Base-by-base conservation (phyloP, 2,113 vertebrate genomes). In the Ciconia stormi region DNA sequence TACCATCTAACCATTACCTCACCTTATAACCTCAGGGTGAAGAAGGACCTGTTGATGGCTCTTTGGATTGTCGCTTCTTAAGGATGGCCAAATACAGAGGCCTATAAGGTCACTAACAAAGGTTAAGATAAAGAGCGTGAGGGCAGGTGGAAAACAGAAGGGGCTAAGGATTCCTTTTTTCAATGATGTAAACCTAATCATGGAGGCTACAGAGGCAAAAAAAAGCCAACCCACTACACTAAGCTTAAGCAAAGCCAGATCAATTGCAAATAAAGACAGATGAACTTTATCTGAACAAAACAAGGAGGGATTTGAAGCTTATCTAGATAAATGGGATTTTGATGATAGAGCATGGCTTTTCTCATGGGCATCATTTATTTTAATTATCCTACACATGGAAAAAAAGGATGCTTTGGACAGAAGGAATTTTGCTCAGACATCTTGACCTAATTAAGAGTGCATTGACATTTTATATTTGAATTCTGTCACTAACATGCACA, bases 361-460 rank as follows among this genome's bases (percentile, higher is more conserved):
- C 91, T 91, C 96, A 81, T 84, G 65, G 59, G 94, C n/a, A 81
- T 95, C 5, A 96, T 96, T 96, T 95, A 94, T 95, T 96, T 96
- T 96, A 95, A 97, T 96, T 94, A 87, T 93, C n/a, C 38, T 92
- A 77, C 52, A 74, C 26, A 95, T 62, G 50, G n/a, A 93, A 47
- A 84, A 85, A 74, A 62, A 89, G 50, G 69, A 73, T 96, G 47
- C 38, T 92, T 91, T 71, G 46, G 89, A 81, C 47, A 84, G 95
- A 74, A 96, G 69, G 94, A 96, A 97, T 96, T 95, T 95, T 84
- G 47, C 56, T 78, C 16, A 91, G 83, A 84, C 96, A 97, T 97
- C 93, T 96, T 96, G 96, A 94, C 83, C 83, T 87, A 89, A 96
- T 97, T 97, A 96, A 84, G 52, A 92, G 94, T 91, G 55, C 95